These are phyloP conservation scores for Argyra leucocephala DNA, from an alignment of 2,888 invertebrate species.

Conservation along the genomic window DNA sequence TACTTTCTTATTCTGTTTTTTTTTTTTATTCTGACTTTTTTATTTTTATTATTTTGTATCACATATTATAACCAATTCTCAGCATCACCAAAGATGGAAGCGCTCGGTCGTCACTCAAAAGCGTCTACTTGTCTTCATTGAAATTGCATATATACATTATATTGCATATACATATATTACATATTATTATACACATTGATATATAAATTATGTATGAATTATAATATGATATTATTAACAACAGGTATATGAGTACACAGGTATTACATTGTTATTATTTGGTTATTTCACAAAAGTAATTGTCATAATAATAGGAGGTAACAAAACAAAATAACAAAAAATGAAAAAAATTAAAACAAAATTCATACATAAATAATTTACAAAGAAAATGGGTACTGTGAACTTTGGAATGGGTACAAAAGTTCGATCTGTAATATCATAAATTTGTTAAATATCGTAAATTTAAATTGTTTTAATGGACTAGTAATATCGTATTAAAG, in stretches of 20 bases:
- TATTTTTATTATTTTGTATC: not conserved
- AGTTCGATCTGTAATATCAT: too few relatives aligned
- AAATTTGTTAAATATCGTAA: too few relatives aligned
- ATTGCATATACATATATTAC: not conserved
- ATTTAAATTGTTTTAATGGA: too few relatives aligned
- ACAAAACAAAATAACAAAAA: too few relatives aligned
- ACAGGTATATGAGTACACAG: not conserved
- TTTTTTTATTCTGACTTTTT: not conserved
- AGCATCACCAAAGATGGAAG: conserved; percentile 2
- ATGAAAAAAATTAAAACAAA: too few relatives aligned
- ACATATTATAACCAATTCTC: not conserved
- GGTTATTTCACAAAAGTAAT: not conserved
- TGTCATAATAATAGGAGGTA: not conserved
- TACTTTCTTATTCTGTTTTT: not conserved
- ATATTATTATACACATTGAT: too few relatives aligned
- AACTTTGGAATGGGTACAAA: too few relatives aligned
- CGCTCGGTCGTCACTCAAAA: not conserved
- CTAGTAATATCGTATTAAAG: too few relatives aligned
- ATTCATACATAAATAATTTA: too few relatives aligned
- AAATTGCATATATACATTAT: not conserved
- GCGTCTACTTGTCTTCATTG: not conserved
- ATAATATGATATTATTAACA: too few relatives aligned
- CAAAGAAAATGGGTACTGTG: too few relatives aligned
- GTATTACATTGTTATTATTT: not conserved
- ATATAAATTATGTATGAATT: too few relatives aligned